These are phyloP conservation scores for Sycophaga agraensis DNA, from an alignment of 1,140 invertebrate species.

Conservation along the genomic window DNA sequence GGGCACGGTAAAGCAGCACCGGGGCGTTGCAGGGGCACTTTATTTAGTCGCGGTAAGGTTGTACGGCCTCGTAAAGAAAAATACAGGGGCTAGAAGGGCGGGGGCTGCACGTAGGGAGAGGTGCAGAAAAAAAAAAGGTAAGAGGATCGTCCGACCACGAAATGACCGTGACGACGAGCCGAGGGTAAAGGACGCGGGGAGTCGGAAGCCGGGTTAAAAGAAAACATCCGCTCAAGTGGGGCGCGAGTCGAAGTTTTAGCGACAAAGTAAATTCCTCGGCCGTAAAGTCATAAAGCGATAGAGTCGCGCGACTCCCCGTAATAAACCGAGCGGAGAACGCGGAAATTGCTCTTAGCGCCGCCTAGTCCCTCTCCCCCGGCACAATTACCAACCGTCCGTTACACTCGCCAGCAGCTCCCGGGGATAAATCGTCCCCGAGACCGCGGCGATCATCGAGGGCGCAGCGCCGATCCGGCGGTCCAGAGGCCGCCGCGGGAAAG, in stretches of 20 bases:
- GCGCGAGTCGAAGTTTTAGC: constrained; percentile 11
- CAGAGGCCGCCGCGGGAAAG: too few species aligned
- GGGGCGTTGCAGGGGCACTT: constrained; percentile 1
- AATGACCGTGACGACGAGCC: constrained; percentile 17
- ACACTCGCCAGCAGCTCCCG: too few species aligned
- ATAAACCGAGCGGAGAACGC: constrained; percentile 39
- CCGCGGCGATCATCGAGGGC: neutral
- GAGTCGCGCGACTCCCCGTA: too few species aligned
- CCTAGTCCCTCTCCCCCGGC: constrained; percentile 22
- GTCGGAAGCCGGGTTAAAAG: neutral
- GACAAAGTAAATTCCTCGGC: neutral
- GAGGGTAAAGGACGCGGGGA: too few species aligned
- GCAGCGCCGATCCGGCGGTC: too few species aligned
- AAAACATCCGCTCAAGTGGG: constrained; percentile 1
- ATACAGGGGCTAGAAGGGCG: neutral
- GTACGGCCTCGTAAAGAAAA: constrained; percentile 5
- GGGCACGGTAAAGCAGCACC: neutral
- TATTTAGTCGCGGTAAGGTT: neutral
- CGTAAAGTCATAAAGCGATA: constrained; percentile 38
- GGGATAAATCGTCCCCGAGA: neutral
- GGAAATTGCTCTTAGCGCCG: constrained; percentile 34
- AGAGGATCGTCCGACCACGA: constrained; percentile 18
- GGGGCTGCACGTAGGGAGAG: neutral
- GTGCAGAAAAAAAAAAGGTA: constrained; percentile 32
- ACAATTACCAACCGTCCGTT: too few species aligned